These are phyloP conservation scores for Uropsilus gracilis DNA, from an alignment of 2,113 vertebrate species.

Conservation along the genomic window DNA sequence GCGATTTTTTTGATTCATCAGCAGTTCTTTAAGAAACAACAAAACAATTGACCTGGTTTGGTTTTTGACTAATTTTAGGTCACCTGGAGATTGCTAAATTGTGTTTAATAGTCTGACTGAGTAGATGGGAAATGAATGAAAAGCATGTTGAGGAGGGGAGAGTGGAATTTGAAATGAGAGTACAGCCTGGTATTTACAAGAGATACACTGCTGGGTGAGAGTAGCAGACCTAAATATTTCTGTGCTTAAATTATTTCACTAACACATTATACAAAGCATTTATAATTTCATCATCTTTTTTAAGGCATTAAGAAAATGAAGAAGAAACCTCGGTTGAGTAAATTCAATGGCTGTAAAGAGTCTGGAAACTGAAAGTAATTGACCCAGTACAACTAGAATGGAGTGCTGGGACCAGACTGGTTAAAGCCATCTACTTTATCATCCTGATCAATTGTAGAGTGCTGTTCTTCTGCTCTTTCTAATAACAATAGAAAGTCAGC, in stretches of 20 bases:
- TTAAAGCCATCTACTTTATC: neutral
- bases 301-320: constrained; percentile 34
- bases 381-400: neutral
- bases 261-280: constrained; percentile 31
- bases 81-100: constrained; percentile 28
- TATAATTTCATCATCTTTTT: constrained; percentile 54
- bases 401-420: neutral
- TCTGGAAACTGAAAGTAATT: neutral
- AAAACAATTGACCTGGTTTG: constrained; percentile 32
- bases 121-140: neutral
- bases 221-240: constrained; percentile 33
- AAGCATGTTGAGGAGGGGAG: neutral
- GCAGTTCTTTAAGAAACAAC: constrained; percentile 2
- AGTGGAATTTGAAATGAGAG: neutral
- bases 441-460: neutral
- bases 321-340: neutral
- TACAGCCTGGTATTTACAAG: neutral
- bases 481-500: neutral
- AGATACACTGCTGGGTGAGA: neutral
- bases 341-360: neutral
- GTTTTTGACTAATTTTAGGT: constrained; percentile 39
- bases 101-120: neutral
- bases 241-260: constrained; percentile 48
- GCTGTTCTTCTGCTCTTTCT: neutral
- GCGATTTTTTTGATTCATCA: constrained; percentile 55